Evolutionary conservation across 2,113 vertebrate species (phyloP).

Genomic region (Lepus timidus): DNA sequence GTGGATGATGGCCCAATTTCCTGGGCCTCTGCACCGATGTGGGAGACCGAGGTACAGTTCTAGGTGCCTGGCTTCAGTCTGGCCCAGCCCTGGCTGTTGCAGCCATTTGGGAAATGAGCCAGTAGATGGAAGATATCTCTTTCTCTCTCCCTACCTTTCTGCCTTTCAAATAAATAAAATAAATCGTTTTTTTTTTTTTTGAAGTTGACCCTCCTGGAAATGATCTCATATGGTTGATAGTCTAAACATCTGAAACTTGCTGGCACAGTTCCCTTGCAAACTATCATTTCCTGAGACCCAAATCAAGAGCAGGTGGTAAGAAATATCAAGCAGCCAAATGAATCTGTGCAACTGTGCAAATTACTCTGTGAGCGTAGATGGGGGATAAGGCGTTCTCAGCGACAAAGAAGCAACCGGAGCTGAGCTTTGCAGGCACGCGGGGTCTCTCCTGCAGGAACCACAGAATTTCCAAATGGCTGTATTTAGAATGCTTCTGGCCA

Average conservation of each 20-base stretch:
- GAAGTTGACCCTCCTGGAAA: background rate
- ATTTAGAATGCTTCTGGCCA: background rate
- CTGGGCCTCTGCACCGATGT: no score
- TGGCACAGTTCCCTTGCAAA: background rate
- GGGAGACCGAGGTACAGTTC: no score
- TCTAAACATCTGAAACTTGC: background rate
- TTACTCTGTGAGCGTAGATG: background rate
- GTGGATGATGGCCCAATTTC: no score
- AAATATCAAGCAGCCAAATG: background rate
- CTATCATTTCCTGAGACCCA: background rate
- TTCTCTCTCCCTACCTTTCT: no score
- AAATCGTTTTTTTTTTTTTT: no score
- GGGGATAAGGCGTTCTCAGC: background rate
- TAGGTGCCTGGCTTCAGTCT: no score
- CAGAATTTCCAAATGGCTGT: background rate
- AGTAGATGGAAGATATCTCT: no score
- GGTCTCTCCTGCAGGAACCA: background rate
- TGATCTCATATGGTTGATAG: background rate
- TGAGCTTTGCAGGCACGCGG: background rate
- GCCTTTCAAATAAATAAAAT: no score
- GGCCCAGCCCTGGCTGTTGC: no score
- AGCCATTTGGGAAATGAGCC: no score
- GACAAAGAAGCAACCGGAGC: background rate
- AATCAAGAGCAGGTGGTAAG: constrained; percentile 28
- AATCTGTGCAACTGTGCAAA: background rate